Evolutionary conservation across 2,797 vertebrate genomes (phyloP).

Genomic region (Nasua narica): DNA sequence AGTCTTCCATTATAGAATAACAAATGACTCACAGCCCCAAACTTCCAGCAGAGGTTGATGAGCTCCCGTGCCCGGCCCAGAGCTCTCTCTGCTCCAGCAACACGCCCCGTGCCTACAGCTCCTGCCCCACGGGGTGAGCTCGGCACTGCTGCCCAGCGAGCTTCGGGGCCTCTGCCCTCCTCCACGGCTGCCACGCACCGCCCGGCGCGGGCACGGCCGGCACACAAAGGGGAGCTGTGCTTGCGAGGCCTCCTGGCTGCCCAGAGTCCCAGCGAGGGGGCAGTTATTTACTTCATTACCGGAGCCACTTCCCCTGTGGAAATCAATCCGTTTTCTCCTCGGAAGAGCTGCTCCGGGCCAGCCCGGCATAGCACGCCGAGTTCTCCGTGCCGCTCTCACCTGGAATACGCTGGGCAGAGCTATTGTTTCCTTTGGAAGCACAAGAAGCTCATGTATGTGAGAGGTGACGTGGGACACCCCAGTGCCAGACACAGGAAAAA

Average conservation of each 20-base stretch:
- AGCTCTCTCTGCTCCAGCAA: neutral
- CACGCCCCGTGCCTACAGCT: rapidly evolving
- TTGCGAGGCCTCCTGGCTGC: slow-evolving; percentile 23
- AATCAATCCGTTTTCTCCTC: slow-evolving; percentile 33
- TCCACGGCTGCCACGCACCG: neutral
- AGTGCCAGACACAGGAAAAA: slow-evolving; percentile 22
- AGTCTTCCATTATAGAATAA: slow-evolving; percentile 52
- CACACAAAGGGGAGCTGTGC: slow-evolving; percentile 47
- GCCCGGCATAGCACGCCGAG: neutral
- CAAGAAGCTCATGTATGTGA: neutral
- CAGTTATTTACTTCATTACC: slow-evolving; percentile 70
- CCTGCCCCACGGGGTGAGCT: neutral
- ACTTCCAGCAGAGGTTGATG: slow-evolving; percentile 56
- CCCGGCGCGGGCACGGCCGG: slow-evolving; percentile 3
- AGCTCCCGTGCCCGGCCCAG: neutral
- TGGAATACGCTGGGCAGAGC: neutral
- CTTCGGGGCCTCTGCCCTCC: neutral
- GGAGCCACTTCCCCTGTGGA: slow-evolving; percentile 47
- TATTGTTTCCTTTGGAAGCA: slow-evolving; percentile 43
- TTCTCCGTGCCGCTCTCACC: neutral
- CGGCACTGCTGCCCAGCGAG: neutral
- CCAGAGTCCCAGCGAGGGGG: slow-evolving; percentile 60
- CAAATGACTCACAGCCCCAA: slow-evolving; percentile 45
- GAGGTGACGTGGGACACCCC: slow-evolving; percentile 42
- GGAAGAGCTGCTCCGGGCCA: slow-evolving; percentile 60